Base-by-base conservation (phyloP, 2,113 vertebrate species). In the Nestor notabilis region DNA sequence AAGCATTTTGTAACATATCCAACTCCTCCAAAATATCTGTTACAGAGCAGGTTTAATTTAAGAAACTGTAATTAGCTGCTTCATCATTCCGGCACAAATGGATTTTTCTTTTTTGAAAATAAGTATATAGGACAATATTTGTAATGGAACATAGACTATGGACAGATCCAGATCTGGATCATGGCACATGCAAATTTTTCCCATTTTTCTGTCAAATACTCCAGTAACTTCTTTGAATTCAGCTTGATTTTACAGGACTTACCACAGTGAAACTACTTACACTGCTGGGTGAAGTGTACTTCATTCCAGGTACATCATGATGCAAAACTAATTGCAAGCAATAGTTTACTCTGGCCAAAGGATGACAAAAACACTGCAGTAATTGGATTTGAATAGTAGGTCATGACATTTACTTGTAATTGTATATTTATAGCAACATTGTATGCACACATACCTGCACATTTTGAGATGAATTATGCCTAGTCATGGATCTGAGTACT, bases 61-160 rank as follows among this genome's bases (percentile, higher is more conserved):
- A 86, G 86, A 66, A 93, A 74, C 46, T 74, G 33, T 65, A 93
- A 93, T 95, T 92, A 87, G 46, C 35, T 81, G 63, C 89, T 93
- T 81, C n/a, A 58, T 70, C 0, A 0, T 88, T 95, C 58, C 0
- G 0, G 39, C 25, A 52, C 24, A 83, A 86, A 70, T 24, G 7
- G 35, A 44, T 10, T 61, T 83, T 70, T 87, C 83, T 41, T 83
- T 70, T 87, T 86, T 49, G 1, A n/a, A 76, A 80, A 50, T 58
- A 87, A 58, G 31, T 74, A 39, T 61, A 72, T 74, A 66, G 37
- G 33, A 43, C 17, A 58, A 58, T 89, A 90, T 52, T 66, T 95
- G 25, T 87, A 50, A 31, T 61, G 23, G 43, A 82, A 68, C 23
- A n/a, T 3, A 37, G 14, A 41, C 43, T 63, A 60, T 29, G 58